Evolutionary conservation across 2,797 vertebrate species (phyloP).

Genomic region (Danio choprae): DNA sequence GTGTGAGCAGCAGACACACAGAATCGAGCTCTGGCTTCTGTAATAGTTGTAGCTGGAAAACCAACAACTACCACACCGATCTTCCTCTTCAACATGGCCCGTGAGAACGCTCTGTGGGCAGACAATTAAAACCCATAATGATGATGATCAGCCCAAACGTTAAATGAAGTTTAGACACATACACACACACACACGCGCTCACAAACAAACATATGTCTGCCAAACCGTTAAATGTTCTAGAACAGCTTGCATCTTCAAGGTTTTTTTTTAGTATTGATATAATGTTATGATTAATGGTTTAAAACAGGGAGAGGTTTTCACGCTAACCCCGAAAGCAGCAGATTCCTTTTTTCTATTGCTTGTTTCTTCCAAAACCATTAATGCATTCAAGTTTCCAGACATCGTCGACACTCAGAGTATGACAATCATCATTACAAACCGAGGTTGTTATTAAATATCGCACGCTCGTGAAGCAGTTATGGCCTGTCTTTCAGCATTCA

Average conservation of each 20-base stretch:
- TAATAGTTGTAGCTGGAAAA: slow-evolving; percentile 88
- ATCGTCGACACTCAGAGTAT: neutral
- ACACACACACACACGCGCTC: neutral
- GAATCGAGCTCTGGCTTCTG: slow-evolving; percentile 88
- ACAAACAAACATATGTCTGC: neutral
- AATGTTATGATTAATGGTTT: slow-evolving; percentile 11
- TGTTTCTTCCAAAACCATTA: neutral
- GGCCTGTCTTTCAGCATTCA: slow-evolving; percentile 3
- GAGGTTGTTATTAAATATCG: neutral
- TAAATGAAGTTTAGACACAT: neutral
- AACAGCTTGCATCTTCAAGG: neutral
- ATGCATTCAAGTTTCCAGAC: slow-evolving; percentile 6
- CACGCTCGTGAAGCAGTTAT: too few species aligned
- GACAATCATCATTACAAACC: slow-evolving; percentile 14
- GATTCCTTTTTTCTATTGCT: neutral
- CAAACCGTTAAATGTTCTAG: slow-evolving; percentile 12
- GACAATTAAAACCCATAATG: neutral
- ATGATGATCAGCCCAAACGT: neutral
- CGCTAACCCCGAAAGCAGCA: neutral
- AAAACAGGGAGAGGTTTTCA: neutral
- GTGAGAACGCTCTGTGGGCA: slow-evolving; percentile 79
- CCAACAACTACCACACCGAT: slow-evolving; percentile 87
- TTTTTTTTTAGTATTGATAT: neutral
- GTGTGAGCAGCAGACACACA: slow-evolving; percentile 89
- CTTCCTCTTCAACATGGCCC: slow-evolving; percentile 86